phyloP scores from a whole-genome alignment of 2,888 invertebrate genomes.

The Drosophila picticornis region DNA sequence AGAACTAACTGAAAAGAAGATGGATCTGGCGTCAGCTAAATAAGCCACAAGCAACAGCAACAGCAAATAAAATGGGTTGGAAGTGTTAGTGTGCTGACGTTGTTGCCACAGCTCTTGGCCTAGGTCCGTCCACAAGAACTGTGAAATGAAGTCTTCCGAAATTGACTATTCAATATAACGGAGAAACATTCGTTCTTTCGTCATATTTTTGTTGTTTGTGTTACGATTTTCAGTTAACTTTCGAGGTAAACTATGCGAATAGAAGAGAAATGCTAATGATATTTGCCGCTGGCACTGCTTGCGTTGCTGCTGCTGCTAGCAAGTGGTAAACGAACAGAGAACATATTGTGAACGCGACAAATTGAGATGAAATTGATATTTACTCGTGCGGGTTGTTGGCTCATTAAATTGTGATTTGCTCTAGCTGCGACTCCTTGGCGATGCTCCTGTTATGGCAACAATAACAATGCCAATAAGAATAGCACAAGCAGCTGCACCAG shows the following conservation, averaged over 20 bases:
- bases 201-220: slow-evolving; percentile 3
- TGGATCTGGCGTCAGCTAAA: slow-evolving; percentile 13
- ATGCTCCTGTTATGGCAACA: slow-evolving; percentile 5
- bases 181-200: not conserved
- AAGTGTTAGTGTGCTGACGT: not conserved
- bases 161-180: slow-evolving; percentile 15
- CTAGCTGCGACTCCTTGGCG: slow-evolving; percentile 3
- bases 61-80: slow-evolving; percentile 31
- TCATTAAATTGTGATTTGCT: slow-evolving; percentile 32
- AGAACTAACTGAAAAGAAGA: not conserved
- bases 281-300: slow-evolving; percentile 1
- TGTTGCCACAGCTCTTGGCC: slow-evolving; percentile 21
- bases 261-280: slow-evolving; percentile 23
- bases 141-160: not conserved
- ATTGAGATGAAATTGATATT: slow-evolving; percentile 39
- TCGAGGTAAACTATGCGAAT: slow-evolving; percentile 32
- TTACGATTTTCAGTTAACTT: slow-evolving; percentile 7
- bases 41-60: slow-evolving; percentile 28
- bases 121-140: not conserved
- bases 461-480: slow-evolving; percentile 16
- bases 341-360: slow-evolving; percentile 17
- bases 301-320: slow-evolving; percentile 7
- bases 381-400: slow-evolving; percentile 48
- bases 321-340: slow-evolving; percentile 25
- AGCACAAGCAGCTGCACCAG: not conserved